phyloP scores from a whole-genome alignment of 2,888 invertebrate species.

The Diaperis boleti region DNA sequence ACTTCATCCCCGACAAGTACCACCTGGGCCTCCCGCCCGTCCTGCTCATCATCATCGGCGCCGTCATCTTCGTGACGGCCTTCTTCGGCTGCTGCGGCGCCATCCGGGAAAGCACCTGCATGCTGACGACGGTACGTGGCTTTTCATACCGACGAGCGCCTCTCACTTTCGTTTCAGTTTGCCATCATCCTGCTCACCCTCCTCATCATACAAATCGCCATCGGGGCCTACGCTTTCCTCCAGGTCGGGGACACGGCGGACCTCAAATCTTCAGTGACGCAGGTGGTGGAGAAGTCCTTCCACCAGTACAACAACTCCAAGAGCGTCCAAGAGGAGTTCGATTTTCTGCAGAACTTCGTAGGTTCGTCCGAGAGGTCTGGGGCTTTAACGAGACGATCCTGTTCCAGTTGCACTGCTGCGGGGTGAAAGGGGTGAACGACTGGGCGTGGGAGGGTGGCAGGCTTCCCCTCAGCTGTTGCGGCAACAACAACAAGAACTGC shows the following conservation, averaged over 20 bases:
- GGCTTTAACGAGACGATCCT: no score
- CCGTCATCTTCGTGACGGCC: slow-evolving; percentile 57
- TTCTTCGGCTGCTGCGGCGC: slow-evolving; percentile 61
- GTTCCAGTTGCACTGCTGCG: slow-evolving; percentile 51
- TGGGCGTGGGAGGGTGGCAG: slow-evolving; percentile 49
- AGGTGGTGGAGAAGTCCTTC: slow-evolving; percentile 64
- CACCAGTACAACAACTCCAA: slow-evolving; percentile 63
- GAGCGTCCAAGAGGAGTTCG: slow-evolving; percentile 69
- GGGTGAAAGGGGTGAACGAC: slow-evolving; percentile 47
- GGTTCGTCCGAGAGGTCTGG: background rate
- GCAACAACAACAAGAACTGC: slow-evolving; percentile 55
- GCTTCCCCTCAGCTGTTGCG: slow-evolving; percentile 49
- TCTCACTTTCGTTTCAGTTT: no score
- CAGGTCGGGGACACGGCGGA: slow-evolving; percentile 70
- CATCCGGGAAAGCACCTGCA: slow-evolving; percentile 58
- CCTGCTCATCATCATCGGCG: slow-evolving; percentile 56
- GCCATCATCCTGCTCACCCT: slow-evolving; percentile 73
- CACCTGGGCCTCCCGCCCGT: slow-evolving; percentile 51
- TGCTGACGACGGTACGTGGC: slow-evolving; percentile 58
- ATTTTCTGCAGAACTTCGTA: slow-evolving; percentile 74
- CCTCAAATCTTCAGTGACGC: slow-evolving; percentile 54
- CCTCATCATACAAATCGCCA: slow-evolving; percentile 77
- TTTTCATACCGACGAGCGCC: no score
- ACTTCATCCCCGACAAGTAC: slow-evolving; percentile 53
- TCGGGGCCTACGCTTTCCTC: slow-evolving; percentile 75